Base-by-base conservation (phyloP, 2,888 invertebrate genomes). In the Andrena haemorrhoa region DNA sequence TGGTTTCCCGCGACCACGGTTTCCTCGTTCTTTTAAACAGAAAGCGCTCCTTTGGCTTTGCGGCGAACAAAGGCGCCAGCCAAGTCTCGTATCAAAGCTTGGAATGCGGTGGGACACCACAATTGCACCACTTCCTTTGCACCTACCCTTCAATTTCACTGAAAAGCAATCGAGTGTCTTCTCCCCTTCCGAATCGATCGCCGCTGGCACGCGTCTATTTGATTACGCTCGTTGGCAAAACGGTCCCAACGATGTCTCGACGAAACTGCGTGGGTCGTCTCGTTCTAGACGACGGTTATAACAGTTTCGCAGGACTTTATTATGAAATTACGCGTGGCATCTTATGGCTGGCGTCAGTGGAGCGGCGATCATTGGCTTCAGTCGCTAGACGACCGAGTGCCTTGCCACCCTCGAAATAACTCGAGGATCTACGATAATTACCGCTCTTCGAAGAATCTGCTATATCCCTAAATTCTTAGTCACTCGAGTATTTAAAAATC, bases 221-320 rank as follows among this genome's bases (percentile, higher is more conserved):
- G 56, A 58, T 65, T n/a, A 29, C 58, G 16, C 56, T 65, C 4
- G 41, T 74, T 66, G 65, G 65, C 70, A 66, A 56, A 74, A 26
- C n/a, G 16, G 20, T 33, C 10, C 6, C 29, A 10, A 29, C 3
- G 5, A 58, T 29, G 8, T 20, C 12, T 16, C 49, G 35, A 23
- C 20, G 16, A 1, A 29, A 8, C 6, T 1, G 66, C 80, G 75
- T 79, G 66, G 80, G 75, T 56, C 10, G 49, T 6, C 10, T 8
- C 4, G n/a, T 6, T 33, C 29, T 20, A 4, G 35, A 10, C 16
- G 31, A 58, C 49, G 49, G n/a, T 61, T 41, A 10, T 8, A 74
- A 47, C 61, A 35, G 56, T 47, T 35, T 71, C 35, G 33, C 75
- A 71, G 81, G 35, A 81, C 56, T 51, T 68, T 68, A 58, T 74